Conservation (phyloP, 2,888 invertebrate species). For the Lacanobia wlatinum region DNA sequence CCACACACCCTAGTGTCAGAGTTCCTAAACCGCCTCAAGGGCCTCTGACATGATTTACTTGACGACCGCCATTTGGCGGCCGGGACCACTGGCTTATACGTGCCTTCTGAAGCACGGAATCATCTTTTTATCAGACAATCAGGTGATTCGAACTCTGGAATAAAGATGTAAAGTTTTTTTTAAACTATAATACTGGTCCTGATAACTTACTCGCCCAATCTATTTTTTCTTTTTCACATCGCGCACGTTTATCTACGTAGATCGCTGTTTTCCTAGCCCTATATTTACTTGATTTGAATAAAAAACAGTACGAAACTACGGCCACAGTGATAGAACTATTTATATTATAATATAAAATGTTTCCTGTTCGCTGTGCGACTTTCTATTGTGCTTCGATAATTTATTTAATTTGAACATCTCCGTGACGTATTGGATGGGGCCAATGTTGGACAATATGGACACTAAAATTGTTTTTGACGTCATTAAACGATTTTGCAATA, state of each 20-base stretch:
- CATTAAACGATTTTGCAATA: background rate
- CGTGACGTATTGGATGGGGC: constrained; percentile 37
- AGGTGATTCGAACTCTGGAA: too few species aligned
- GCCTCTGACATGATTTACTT: too few species aligned
- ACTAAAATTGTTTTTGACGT: background rate
- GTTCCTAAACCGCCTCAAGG: too few species aligned
- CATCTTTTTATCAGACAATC: too few species aligned
- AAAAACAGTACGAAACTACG: constrained; percentile 69
- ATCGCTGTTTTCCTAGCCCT: constrained; percentile 45
- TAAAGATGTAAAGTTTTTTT: too few species aligned
- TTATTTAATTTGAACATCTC: constrained; percentile 64
- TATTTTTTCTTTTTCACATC: too few species aligned
- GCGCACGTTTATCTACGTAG: background rate
- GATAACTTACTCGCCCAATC: too few species aligned
- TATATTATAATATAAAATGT: constrained; percentile 73
- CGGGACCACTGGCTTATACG: too few species aligned
- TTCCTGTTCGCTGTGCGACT: constrained; percentile 74
- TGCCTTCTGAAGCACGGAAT: too few species aligned
- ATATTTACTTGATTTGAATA: constrained; percentile 71
- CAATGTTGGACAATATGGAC: constrained; percentile 31
- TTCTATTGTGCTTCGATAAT: constrained; percentile 72
- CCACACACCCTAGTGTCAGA: too few species aligned
- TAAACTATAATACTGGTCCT: too few species aligned
- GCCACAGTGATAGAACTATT: constrained; percentile 70
- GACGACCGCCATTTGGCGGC: too few species aligned